Evolutionary conservation across 2,888 invertebrate species (phyloP).

Genomic region (Teleiodes luculella): DNA sequence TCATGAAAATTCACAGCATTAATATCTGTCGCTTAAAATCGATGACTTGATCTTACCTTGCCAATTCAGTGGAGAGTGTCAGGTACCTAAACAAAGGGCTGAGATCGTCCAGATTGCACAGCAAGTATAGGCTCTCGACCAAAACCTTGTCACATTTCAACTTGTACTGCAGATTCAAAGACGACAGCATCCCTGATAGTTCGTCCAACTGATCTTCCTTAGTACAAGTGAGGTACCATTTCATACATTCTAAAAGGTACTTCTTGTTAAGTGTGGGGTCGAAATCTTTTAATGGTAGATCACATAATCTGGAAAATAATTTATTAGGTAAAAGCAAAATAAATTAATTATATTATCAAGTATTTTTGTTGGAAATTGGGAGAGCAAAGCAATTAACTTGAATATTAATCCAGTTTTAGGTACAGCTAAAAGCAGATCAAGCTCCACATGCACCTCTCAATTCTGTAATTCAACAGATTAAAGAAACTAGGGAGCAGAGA

Average conservation of each 20-base stretch:
- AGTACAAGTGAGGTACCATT: slow-evolving; percentile 80
- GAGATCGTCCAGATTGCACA: slow-evolving; percentile 81
- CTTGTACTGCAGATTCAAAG: slow-evolving; percentile 14
- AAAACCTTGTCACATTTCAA: slow-evolving; percentile 61
- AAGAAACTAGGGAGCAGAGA: no score
- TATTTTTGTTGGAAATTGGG: not conserved
- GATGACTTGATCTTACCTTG: slow-evolving; percentile 53
- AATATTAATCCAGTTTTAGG: no score
- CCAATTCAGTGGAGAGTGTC: slow-evolving; percentile 53
- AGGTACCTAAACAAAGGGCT: slow-evolving; percentile 77
- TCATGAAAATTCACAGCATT: not conserved
- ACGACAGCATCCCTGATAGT: slow-evolving; percentile 27
- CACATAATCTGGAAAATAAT: slow-evolving; percentile 77
- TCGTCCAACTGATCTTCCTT: slow-evolving; percentile 53
- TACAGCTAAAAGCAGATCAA: no score
- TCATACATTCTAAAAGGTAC: slow-evolving; percentile 85
- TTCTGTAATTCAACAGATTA: no score
- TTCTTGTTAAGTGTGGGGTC: slow-evolving; percentile 84
- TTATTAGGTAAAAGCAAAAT: no score
- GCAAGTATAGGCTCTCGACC: slow-evolving; percentile 83
- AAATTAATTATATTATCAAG: not conserved
- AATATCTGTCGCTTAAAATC: not conserved
- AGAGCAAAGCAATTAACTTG: no score
- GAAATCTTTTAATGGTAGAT: slow-evolving; percentile 75
- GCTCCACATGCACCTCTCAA: no score